Base-by-base conservation (phyloP, 2,797 vertebrate species). In the Tapera naevia region DNA sequence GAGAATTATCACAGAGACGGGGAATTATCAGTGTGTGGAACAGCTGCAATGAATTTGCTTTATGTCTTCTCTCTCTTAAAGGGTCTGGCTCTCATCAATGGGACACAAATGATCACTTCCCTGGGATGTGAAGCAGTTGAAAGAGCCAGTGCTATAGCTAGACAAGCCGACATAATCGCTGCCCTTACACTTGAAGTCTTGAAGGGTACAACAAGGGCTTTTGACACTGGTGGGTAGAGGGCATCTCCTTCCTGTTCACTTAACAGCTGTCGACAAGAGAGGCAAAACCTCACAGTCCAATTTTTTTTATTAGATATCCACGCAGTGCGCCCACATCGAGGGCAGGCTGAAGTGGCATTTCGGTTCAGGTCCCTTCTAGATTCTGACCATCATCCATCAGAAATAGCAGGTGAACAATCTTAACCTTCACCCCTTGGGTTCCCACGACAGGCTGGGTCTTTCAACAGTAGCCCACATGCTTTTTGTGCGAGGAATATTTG, bases 81-180 rank as follows among this genome's bases (percentile, higher is more conserved):
- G 99, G 99, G 99, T 51, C 97, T 99, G 76, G 99, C 99, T 35
- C 98, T 99, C 96, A 99, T 99, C 96, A 99, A 99, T 0, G 99
- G 99, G 71, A 99, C 99, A 1, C 99, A 99, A 95, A 99, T 99
- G 99, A 99, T 99, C 97, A 99, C 99, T 16, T 99, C 99, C 2
- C 97, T 99, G 92, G 99, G 99, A 48, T 99, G 99, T 0, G 99
- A 99, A 97, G 99, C 99, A 0, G 98, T 99, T 50, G 99, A 99
- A 96, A 98, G 99, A 95, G 99, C 99, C 5, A 97, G 94, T 82
- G 98, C 99, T 3, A 99, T 99, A 9, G 99, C 99, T 4, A 97
- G 95, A 24, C 99, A 99, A 97, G 99, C 99, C 8, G 99, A 99
- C 90, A 99, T 99, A 18, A 97, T 99, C 1, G 99, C 99, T n/a